A percentile compares a stretch with the other conserved stretches of the same genome.
These are phyloP conservation scores for Ctenicera cuprea DNA, from an alignment of 2,888 invertebrate species.

Conservation along the genomic window DNA sequence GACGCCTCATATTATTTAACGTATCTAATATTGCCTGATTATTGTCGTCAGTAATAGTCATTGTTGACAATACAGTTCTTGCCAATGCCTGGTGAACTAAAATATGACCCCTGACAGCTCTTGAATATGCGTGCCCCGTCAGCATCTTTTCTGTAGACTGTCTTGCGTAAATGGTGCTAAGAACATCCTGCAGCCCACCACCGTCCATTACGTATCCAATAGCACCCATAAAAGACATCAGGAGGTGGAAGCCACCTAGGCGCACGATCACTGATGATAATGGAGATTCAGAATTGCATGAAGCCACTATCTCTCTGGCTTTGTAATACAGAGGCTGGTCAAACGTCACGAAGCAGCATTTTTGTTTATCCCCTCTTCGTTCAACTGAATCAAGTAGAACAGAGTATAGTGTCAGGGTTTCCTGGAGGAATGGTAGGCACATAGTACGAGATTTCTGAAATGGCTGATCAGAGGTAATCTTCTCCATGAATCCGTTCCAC, in stretches of 20 bases:
- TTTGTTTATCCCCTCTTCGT: too few relatives aligned
- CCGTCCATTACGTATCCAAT: slow-evolving; percentile 11
- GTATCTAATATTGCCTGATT: too few relatives aligned
- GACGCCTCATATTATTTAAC: too few relatives aligned
- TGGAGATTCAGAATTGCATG: background rate
- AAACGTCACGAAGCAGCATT: slow-evolving; percentile 13
- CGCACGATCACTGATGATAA: background rate
- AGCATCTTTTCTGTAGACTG: background rate
- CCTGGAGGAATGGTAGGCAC: slow-evolving; percentile 6
- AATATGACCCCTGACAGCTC: background rate
- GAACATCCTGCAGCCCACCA: background rate
- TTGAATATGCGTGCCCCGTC: slow-evolving; percentile 4
- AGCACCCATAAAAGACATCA: slow-evolving; percentile 5
- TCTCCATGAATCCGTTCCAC: slow-evolving; percentile 10
- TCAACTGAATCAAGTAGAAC: too few relatives aligned
- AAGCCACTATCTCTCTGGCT: background rate
- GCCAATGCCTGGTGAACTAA: background rate
- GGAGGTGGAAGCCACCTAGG: background rate
- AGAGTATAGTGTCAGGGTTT: background rate
- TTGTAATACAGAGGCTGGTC: background rate
- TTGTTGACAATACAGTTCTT: background rate
- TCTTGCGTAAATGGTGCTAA: background rate
- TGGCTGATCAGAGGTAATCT: background rate
- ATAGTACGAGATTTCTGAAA: background rate
- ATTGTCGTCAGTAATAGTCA: too few relatives aligned